Evolutionary conservation across 2,888 invertebrate species (phyloP).

Genomic region (Neoascia interrupta): DNA sequence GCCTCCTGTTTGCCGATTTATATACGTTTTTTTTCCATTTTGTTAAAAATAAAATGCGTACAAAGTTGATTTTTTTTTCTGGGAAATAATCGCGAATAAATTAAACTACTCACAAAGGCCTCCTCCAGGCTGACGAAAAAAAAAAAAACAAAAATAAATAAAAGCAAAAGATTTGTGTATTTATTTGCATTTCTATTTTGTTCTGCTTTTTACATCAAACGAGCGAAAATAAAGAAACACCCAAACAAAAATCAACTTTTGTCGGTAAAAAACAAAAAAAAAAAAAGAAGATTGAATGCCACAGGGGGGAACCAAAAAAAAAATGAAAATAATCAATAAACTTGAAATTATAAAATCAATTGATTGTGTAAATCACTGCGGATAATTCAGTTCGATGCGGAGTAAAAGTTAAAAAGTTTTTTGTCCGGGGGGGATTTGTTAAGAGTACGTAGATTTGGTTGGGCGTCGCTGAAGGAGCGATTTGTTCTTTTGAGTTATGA

Average conservation of each 20-base stretch:
- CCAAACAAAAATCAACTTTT: constrained; percentile 1
- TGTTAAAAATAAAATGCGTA: constrained; percentile 30
- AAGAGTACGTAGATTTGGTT: no score
- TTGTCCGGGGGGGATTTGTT: no score
- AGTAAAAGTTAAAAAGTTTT: no score
- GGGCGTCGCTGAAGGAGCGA: no score
- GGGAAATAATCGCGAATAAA: constrained; percentile 44
- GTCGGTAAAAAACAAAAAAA: constrained; percentile 7
- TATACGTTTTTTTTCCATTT: no score
- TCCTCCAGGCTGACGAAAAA: constrained; percentile 6
- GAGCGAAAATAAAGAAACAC: no score
- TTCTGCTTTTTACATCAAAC: constrained; percentile 37
- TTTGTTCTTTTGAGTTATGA: no score
- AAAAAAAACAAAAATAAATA: constrained; percentile 29
- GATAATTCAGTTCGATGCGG: no score
- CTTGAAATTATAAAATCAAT: constrained; percentile 41
- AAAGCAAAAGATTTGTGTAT: constrained; percentile 37
- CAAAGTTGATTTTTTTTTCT: constrained; percentile 42
- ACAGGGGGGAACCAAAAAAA: not conserved
- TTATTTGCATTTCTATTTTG: constrained; percentile 42
- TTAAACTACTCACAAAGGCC: constrained; percentile 34
- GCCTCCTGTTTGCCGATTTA: not conserved
- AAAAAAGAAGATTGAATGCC: no score
- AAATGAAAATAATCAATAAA: constrained; percentile 31
- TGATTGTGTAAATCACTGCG: constrained; percentile 41